Evolutionary conservation across 2,797 vertebrate species (phyloP).

Genomic region (Phylloscopus collybita): DNA sequence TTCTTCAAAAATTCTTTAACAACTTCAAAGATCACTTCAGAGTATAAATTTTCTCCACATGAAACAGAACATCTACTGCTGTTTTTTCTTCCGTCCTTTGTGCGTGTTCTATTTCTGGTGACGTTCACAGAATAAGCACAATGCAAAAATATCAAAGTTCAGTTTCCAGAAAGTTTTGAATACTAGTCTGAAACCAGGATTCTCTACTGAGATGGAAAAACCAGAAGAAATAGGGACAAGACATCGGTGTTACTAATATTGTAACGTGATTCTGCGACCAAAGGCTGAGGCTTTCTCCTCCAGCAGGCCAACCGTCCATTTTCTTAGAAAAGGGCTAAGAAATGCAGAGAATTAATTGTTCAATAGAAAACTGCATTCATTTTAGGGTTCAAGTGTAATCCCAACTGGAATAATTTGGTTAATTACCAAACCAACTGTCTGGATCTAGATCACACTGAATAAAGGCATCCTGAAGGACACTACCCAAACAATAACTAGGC

Average conservation of each 20-base stretch:
- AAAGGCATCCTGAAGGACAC: not conserved
- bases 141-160: not conserved
- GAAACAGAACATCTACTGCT: not conserved
- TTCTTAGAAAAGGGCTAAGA: not conserved
- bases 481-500: too few relatives aligned
- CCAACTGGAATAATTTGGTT: not conserved
- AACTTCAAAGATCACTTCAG: not conserved
- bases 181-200: not conserved
- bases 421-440: not conserved
- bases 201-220: not conserved
- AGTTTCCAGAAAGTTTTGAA: not conserved
- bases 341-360: not conserved
- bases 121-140: not conserved
- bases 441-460: not conserved
- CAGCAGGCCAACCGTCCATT: not conserved
- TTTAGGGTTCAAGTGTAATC: not conserved
- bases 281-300: not conserved
- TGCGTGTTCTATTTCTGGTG: not conserved
- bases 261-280: not conserved
- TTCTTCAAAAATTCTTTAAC: not conserved
- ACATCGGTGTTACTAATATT: not conserved
- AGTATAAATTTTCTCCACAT: not conserved
- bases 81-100: not conserved
- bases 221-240: not conserved
- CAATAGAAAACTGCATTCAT: not conserved